Conservation (phyloP, 2,888 invertebrate genomes). For the Agrochola macilenta region DNA sequence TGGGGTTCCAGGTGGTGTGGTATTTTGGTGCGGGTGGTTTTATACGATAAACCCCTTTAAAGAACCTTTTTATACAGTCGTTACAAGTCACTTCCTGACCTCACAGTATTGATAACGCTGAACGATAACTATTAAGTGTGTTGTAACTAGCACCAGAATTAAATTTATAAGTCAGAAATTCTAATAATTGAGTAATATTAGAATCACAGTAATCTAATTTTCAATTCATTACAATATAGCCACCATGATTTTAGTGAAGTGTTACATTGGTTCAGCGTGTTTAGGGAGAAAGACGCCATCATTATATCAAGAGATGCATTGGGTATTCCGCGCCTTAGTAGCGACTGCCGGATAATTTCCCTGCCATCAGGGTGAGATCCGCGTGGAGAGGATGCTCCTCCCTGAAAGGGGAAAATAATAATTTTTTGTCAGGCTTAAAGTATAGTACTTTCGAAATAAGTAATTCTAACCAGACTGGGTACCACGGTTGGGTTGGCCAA, state of each 20-base stretch:
- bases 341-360: constrained; percentile 56
- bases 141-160: constrained; percentile 36
- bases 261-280: constrained; percentile 42
- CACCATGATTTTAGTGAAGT: constrained; percentile 44
- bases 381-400: constrained; percentile 47
- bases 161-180: constrained; percentile 48
- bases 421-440: constrained; percentile 51
- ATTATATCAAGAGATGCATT: constrained; percentile 45
- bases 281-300: constrained; percentile 51
- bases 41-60: not conserved
- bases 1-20: not conserved
- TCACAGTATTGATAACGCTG: not conserved
- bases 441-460: constrained; percentile 43
- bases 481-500: constrained; percentile 54
- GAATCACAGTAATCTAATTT: constrained; percentile 22
- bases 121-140: constrained; percentile 6
- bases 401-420: constrained; percentile 61
- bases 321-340: constrained; percentile 38
- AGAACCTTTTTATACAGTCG: not conserved
- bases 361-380: constrained; percentile 55
- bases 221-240: constrained; percentile 43
- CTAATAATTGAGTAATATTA: constrained; percentile 26
- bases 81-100: not conserved
- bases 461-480: not conserved
- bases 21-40: not conserved